Base-by-base conservation (phyloP, 2,888 invertebrate genomes). In the Cheilosia vulpina region DNA sequence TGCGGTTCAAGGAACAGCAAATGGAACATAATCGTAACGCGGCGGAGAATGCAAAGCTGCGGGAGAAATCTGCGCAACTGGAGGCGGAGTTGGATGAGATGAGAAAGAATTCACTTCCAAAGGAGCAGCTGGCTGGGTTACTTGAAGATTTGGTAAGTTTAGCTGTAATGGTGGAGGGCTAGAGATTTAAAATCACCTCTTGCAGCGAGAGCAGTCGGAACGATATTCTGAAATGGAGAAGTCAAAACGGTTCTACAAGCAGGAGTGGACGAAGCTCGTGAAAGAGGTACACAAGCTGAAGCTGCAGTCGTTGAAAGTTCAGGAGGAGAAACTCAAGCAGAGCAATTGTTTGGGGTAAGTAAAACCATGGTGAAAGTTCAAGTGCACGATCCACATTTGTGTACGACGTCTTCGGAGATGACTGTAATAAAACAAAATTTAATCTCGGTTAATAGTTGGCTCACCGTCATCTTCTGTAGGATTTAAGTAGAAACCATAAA, bases 191-290 rank as follows among this genome's bases (percentile, higher is more conserved):
- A 21, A 7, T 19, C 41, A 6, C 41, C 58, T 52, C 24, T 79
- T 41, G 11, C 45, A 89, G 88, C 88, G 88, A 6, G 45, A 85
- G 6, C 90, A 90, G 53, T 88, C 88, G 89, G 94, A 95, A 89
- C 95, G 95, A 88, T 92, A 95, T 60, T 93, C 94, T 81, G 93
- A 93, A 73, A 94, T 95, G 2, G 93, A 94, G 72, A 94, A 94
- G 75, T 94, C 95, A 45, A 96, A 96, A 90, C 92, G 93, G 15
- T 96, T 95, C 90, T 96, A 96, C 92, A 96, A 96, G 89, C 94
- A 95, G 88, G 95, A 96, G 89, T 96, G 96, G 95, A 94, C 94
- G 1, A 94, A 94, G 83, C 94, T 95, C 0, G 94, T 95, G 2
- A 92, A 95, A 0, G 96, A 96, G 89, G 93, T 96, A 69, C 96